These are phyloP conservation scores for Anorthoa munda DNA, from an alignment of 2,888 invertebrate species.

Conservation along the genomic window DNA sequence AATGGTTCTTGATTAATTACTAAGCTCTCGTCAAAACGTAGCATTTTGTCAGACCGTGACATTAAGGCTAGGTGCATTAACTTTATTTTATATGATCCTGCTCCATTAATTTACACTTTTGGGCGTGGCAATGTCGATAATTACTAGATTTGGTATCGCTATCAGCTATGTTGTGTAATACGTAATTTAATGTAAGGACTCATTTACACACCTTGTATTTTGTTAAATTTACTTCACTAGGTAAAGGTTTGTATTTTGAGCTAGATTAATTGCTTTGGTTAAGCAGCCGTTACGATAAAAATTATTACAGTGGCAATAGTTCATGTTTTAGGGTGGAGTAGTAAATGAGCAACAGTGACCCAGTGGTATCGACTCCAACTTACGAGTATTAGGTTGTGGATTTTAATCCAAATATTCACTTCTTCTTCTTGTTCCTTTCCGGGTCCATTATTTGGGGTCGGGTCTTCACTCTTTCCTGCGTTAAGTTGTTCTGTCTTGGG, in stretches of 20 bases:
- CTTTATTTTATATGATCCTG: conserved; percentile 68
- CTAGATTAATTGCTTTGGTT: background rate
- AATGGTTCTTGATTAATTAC: conserved; percentile 66
- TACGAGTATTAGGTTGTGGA: background rate
- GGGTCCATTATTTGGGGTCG: too few relatives aligned
- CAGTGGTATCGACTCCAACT: too few relatives aligned
- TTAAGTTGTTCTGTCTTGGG: too few relatives aligned
- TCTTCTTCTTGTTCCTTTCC: too few relatives aligned
- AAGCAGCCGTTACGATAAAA: background rate
- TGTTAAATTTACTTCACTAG: background rate
- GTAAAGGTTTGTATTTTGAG: background rate
- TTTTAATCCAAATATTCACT: background rate
- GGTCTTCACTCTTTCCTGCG: too few relatives aligned
- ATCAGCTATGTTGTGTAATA: conserved; percentile 38
- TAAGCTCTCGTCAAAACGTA: conserved; percentile 53
- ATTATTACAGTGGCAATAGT: background rate
- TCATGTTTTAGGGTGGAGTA: background rate
- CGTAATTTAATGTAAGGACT: background rate
- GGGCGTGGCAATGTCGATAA: conserved; percentile 64
- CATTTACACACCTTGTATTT: conserved; percentile 3
- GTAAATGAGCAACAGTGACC: background rate
- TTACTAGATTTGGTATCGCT: conserved; percentile 59
- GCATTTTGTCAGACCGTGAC: conserved; percentile 75
- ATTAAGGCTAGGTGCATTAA: conserved; percentile 70
- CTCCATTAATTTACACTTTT: conserved; percentile 70